Conservation (phyloP, 2,113 vertebrate genomes). For the Trogon surrucura region DNA sequence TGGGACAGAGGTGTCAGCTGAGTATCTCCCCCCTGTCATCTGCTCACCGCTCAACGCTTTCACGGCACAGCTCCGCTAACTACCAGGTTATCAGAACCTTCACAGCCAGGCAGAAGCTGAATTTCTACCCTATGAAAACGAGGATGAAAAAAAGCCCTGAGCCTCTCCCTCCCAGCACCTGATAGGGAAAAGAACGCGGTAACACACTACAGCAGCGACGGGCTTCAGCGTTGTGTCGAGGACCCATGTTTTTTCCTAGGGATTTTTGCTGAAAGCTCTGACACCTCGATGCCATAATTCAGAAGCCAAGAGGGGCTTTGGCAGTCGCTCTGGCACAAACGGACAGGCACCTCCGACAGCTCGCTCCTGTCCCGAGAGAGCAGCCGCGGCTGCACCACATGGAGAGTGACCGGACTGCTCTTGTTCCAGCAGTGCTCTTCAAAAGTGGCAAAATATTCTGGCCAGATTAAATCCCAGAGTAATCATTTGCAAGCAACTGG, state of each 20-base stretch:
- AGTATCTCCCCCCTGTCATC: not conserved
- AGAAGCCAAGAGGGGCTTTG: rapidly evolving
- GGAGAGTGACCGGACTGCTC: rapidly evolving
- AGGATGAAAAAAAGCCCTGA: not conserved
- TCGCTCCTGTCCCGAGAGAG: rapidly evolving
- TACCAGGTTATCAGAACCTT: not conserved
- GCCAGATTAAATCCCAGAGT: not conserved
- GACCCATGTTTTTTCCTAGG: not conserved
- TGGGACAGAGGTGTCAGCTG: not conserved
- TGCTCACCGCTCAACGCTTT: not conserved
- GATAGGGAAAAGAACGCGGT: rapidly evolving
- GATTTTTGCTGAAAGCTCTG: not conserved
- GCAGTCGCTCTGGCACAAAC: rapidly evolving
- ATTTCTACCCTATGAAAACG: not conserved
- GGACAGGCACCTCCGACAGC: rapidly evolving
- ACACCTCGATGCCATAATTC: rapidly evolving
- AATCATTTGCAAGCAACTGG: no score
- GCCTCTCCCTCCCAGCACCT: not conserved
- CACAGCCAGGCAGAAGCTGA: not conserved
- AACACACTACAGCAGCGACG: not conserved
- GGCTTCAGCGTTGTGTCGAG: rapidly evolving
- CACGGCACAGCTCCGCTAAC: not conserved
- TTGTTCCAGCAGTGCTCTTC: rapidly evolving
- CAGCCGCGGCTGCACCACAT: rapidly evolving
- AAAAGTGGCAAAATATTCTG: rapidly evolving